phyloP scores from a whole-genome alignment of 2,113 vertebrate species.

The Anser cygnoides region DNA sequence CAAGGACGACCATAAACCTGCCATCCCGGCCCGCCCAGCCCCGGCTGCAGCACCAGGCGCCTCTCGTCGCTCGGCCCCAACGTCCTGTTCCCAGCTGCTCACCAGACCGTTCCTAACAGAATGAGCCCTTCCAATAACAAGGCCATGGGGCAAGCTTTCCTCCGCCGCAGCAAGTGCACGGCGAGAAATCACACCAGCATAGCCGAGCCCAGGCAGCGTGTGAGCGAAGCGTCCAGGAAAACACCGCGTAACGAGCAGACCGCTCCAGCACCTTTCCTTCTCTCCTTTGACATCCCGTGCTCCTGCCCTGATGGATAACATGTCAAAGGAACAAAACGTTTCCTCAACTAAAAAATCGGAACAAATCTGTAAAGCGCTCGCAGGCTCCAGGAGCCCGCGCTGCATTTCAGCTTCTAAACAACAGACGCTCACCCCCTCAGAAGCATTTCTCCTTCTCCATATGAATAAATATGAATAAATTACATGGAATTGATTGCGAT shows the following conservation, averaged over 20 bases:
- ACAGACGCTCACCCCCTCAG: background rate
- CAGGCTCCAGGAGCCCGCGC: fast-evolving
- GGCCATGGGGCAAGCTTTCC: background rate
- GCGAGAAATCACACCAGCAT: background rate
- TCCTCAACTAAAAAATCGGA: background rate
- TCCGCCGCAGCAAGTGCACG: background rate
- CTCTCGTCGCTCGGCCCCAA: too few species aligned
- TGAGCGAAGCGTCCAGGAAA: constrained; percentile 1
- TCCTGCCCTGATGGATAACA: constrained; percentile 8
- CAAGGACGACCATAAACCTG: background rate
- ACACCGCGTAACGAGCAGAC: background rate
- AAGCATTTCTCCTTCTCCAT: background rate
- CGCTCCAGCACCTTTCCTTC: background rate
- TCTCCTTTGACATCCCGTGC: background rate
- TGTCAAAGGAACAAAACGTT: constrained; percentile 25
- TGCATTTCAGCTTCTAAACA: background rate
- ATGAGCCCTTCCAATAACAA: constrained; percentile 25
- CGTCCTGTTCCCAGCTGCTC: background rate
- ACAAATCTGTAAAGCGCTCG: constrained; percentile 9
- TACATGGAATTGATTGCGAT: background rate
- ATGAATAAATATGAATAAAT: background rate
- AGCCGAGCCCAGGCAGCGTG: background rate
- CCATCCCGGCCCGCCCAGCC: background rate
- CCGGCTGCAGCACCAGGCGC: background rate
- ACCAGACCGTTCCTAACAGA: constrained; percentile 38